Evolutionary conservation across 2,888 invertebrate species (phyloP).

Genomic region (Apamea crenata): DNA sequence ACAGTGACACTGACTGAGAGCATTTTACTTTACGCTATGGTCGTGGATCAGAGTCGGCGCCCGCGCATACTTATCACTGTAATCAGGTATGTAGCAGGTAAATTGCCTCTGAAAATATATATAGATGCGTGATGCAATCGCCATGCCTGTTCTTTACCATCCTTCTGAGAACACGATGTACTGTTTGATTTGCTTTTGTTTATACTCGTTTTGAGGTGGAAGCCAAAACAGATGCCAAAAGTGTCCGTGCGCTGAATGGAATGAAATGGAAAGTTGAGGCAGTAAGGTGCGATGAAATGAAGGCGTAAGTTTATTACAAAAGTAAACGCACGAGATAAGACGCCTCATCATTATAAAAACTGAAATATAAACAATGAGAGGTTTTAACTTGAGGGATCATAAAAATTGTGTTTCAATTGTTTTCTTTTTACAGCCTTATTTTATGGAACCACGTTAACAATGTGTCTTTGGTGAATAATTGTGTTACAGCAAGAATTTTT

Average conservation of each 20-base stretch:
- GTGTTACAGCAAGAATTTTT: not conserved
- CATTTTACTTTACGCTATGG: constrained; percentile 50
- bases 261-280: constrained; percentile 62
- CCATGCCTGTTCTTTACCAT: constrained; percentile 70
- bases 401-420: constrained; percentile 52
- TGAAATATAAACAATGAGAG: constrained; percentile 35
- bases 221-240: constrained; percentile 62
- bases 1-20: constrained; percentile 82
- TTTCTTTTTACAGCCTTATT: constrained; percentile 49
- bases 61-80: constrained; percentile 78
- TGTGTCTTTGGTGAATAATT: constrained; percentile 5
- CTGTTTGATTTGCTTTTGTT: constrained; percentile 68
- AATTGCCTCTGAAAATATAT: constrained; percentile 82
- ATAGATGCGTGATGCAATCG: constrained; percentile 76
- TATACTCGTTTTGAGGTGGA: constrained; percentile 60
- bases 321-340: constrained; percentile 29
- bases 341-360: constrained; percentile 20
- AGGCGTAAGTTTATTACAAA: constrained; percentile 16
- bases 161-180: constrained; percentile 70
- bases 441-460: constrained; percentile 33
- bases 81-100: constrained; percentile 79
- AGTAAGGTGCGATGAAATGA: constrained; percentile 20
- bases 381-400: constrained; percentile 23
- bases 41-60: constrained; percentile 74
- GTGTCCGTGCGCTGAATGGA: constrained; percentile 52